phyloP scores from a whole-genome alignment of 2,888 invertebrate species.

The Noctua comes region DNA sequence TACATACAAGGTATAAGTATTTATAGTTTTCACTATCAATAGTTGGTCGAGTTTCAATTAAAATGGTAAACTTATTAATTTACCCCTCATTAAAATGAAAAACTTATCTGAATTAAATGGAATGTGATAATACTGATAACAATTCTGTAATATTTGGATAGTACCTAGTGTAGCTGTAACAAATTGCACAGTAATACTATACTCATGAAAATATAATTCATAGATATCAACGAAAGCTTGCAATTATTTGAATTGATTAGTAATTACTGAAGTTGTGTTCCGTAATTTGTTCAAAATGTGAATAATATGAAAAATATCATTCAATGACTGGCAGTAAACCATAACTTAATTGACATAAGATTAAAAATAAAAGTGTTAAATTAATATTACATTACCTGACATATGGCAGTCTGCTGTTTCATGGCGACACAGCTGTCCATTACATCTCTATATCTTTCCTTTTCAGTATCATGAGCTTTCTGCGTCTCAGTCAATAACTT shows the following conservation, averaged over 20 bases:
- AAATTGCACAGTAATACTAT: background rate
- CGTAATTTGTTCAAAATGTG: background rate
- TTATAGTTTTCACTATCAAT: background rate
- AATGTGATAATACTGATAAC: slow-evolving; percentile 34
- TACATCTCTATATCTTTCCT: slow-evolving; percentile 80
- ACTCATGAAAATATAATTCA: background rate
- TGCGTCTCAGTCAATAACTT: slow-evolving; percentile 82
- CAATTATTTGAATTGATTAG: background rate
- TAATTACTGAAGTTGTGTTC: background rate
- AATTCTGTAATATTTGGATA: slow-evolving; percentile 11
- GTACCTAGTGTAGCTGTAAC: background rate
- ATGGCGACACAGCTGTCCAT: slow-evolving; percentile 84
- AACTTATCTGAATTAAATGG: slow-evolving; percentile 16
- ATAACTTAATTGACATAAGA: background rate
- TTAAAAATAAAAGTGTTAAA: background rate
- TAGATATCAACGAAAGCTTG: background rate
- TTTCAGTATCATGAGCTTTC: slow-evolving; percentile 78
- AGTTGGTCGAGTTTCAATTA: slow-evolving; percentile 12
- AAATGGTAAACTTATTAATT: slow-evolving; percentile 28
- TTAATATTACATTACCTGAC: slow-evolving; percentile 77
- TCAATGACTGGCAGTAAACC: background rate
- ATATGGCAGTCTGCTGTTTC: slow-evolving; percentile 82
- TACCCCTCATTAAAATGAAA: slow-evolving; percentile 33
- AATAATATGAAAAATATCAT: background rate
- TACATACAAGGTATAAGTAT: background rate